phyloP scores from a whole-genome alignment of 1,140 invertebrate genomes.

The Ostrea edulis region DNA sequence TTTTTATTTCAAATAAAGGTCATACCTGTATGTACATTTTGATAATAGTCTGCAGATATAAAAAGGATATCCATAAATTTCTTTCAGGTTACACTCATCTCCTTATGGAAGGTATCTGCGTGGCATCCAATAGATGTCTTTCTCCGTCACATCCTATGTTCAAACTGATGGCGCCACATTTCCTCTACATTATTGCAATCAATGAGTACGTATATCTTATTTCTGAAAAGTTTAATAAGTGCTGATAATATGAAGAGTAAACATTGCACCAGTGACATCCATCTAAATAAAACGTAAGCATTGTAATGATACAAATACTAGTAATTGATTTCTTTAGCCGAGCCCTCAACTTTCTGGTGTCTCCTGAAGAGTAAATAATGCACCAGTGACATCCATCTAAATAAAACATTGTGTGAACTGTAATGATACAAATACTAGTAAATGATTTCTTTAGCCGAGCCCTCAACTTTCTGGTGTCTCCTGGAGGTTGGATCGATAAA shows the following conservation, averaged over 20 bases:
- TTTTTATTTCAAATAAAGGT: too few relatives aligned
- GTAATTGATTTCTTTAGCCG: too few relatives aligned
- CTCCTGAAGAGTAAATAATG: not conserved
- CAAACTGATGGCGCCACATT: slow-evolving; percentile 81
- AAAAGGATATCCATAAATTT: too few relatives aligned
- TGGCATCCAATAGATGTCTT: slow-evolving; percentile 78
- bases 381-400: not conserved
- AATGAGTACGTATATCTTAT: slow-evolving; percentile 62
- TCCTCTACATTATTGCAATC: slow-evolving; percentile 80
- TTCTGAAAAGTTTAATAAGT: not conserved
- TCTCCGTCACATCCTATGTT: slow-evolving; percentile 81
- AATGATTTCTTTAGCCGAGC: not conserved
- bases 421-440: not conserved
- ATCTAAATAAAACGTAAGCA: not conserved
- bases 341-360: too few relatives aligned
- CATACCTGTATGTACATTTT: too few relatives aligned
- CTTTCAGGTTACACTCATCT: slow-evolving; percentile 77
- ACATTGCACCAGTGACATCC: not conserved
- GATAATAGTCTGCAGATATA: too few relatives aligned
- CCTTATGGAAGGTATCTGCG: slow-evolving; percentile 78
- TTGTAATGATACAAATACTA: not conserved
- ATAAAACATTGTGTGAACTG: not conserved
- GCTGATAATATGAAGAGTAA: not conserved
- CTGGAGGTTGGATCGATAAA: not conserved
- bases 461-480: not conserved